Evolutionary conservation across 2,113 vertebrate genomes (phyloP).

Genomic region (Erinaceus europaeus): DNA sequence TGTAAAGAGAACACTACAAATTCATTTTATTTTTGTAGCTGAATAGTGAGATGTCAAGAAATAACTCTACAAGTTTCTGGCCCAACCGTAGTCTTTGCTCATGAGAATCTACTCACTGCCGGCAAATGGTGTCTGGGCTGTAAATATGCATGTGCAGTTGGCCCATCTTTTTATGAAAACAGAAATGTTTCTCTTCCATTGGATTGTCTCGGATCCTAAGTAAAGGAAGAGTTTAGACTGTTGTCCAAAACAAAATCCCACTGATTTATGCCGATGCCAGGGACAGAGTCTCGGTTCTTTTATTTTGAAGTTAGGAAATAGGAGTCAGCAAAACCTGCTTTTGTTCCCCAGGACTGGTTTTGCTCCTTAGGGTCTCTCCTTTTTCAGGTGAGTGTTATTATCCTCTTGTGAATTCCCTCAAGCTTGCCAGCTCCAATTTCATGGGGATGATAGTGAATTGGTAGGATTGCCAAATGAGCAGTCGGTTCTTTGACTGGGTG

Average conservation of each 20-base stretch:
- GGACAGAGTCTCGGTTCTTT: background rate
- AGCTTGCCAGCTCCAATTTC: background rate
- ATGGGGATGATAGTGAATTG: background rate
- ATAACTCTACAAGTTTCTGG: background rate
- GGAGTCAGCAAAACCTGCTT: background rate
- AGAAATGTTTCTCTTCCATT: background rate
- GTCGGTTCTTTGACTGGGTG: background rate
- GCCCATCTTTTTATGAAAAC: background rate
- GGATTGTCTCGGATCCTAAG: background rate
- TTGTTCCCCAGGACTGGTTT: background rate
- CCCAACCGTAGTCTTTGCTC: background rate
- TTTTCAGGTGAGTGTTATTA: background rate
- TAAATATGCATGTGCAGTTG: background rate
- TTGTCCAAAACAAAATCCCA: too few relatives aligned
- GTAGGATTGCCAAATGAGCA: background rate
- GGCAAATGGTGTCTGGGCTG: background rate
- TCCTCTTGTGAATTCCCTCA: background rate
- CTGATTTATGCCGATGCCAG: background rate
- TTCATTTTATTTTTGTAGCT: background rate
- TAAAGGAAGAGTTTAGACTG: background rate
- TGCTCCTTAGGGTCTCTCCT: background rate
- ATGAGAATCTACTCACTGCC: background rate
- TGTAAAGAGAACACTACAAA: background rate
- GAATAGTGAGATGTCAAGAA: background rate
- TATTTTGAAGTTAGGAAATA: background rate